Evolutionary conservation across 2,888 invertebrate species (phyloP).

Genomic region (Meghimatium bilineatum): DNA sequence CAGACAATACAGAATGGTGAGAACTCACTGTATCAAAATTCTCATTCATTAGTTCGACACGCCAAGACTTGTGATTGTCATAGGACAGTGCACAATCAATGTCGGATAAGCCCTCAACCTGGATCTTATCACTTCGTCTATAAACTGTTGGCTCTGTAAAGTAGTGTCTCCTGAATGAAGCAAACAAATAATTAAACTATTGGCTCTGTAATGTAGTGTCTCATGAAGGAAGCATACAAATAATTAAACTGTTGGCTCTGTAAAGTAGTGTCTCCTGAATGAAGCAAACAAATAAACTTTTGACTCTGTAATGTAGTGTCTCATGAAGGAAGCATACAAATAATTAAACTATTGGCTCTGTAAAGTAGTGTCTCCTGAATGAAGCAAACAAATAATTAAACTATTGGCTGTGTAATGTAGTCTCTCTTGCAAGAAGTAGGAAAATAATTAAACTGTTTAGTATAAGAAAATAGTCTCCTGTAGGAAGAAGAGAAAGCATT

Average conservation of each 20-base stretch:
- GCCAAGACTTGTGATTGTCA: constrained; percentile 69
- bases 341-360: constrained; percentile 40
- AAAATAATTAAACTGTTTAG: no score
- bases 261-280: no score
- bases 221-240: no score
- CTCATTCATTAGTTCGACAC: constrained; percentile 54
- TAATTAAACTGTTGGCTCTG: no score
- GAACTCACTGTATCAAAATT: constrained; percentile 51
- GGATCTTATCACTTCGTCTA: constrained; percentile 49
- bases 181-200: not conserved
- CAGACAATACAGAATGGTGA: not conserved
- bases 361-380: constrained; percentile 45
- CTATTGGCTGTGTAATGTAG: no score
- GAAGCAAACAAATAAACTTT: no score
- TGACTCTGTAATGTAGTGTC: no score
- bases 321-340: no score
- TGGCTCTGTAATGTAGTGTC: no score
- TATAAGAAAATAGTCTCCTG: no score
- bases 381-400: not conserved
- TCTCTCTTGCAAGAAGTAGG: no score
- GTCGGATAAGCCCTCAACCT: constrained; percentile 59
- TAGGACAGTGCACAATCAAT: constrained; percentile 63
- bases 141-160: constrained; percentile 48
- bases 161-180: constrained; percentile 25
- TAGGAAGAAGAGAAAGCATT: no score